phyloP scores from a whole-genome alignment of 2,888 invertebrate species.

The Melanostoma mellinum region DNA sequence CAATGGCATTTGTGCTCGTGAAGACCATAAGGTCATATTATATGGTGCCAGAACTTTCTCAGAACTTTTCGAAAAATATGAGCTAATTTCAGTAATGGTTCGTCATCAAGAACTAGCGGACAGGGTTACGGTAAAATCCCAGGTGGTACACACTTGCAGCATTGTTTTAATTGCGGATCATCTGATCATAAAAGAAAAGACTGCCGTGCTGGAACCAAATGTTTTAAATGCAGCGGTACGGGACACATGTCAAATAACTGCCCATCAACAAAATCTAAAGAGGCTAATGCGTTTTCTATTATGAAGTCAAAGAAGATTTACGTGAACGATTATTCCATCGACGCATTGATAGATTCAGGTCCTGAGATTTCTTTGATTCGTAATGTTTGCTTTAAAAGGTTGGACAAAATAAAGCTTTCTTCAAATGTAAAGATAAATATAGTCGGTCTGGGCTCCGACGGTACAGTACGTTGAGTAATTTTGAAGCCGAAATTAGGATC shows the following conservation, averaged over 20 bases:
- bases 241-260: slow-evolving; percentile 73
- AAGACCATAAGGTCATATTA: slow-evolving; percentile 8
- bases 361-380: slow-evolving; percentile 20
- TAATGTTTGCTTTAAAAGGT: neutral
- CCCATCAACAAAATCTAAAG: neutral
- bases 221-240: slow-evolving; percentile 76
- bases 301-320: slow-evolving; percentile 4
- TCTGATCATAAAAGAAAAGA: slow-evolving; percentile 36
- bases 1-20: slow-evolving; percentile 9
- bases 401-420: neutral
- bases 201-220: slow-evolving; percentile 76
- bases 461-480: slow-evolving; percentile 12
- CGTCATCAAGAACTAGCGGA: neutral
- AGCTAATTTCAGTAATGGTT: slow-evolving; percentile 2
- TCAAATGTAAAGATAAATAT: slow-evolving; percentile 1
- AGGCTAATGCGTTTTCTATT: neutral
- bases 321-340: neutral
- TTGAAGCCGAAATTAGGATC: slow-evolving; percentile 14
- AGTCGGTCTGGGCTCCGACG: slow-evolving; percentile 21
- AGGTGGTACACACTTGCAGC: neutral
- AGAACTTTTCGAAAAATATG: slow-evolving; percentile 45
- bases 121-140: neutral
- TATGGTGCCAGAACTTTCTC: slow-evolving; percentile 17
- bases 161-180: slow-evolving; percentile 59
- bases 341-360: slow-evolving; percentile 14